These are phyloP conservation scores for Cephalopterus ornatus DNA, from an alignment of 2,113 vertebrate species.

Conservation along the genomic window DNA sequence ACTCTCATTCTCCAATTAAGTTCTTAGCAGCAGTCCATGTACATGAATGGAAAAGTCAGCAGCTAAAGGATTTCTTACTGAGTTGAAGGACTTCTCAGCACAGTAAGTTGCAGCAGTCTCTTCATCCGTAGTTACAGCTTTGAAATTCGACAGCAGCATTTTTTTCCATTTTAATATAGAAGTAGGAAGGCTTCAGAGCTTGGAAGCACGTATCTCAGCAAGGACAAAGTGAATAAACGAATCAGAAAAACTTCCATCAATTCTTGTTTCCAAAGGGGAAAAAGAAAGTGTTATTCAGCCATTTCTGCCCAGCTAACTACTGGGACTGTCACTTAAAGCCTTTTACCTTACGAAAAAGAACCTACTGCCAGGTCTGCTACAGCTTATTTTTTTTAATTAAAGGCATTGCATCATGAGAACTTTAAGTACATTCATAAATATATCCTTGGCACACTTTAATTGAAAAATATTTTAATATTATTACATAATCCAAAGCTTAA, in stretches of 20 bases:
- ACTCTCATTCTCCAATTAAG: not conserved
- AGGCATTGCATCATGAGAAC: not conserved
- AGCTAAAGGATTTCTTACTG: not conserved
- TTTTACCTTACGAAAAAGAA: not conserved
- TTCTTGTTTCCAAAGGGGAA: not conserved
- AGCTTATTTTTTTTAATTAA: not conserved
- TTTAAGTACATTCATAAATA: slow-evolving; percentile 8
- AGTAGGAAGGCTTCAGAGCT: not conserved
- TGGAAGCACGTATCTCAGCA: not conserved
- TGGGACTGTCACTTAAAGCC: not conserved
- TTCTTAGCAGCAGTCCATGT: not conserved
- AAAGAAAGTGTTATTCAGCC: not conserved
- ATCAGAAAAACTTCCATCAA: not conserved
- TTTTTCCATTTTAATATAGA: not conserved
- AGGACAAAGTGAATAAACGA: not conserved
- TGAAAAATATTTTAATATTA: slow-evolving; percentile 38
- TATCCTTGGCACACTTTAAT: not conserved
- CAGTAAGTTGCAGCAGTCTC: not conserved
- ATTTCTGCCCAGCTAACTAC: not conserved
- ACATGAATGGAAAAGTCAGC: not conserved
- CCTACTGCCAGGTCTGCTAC: not conserved
- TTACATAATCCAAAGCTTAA: slow-evolving; percentile 5
- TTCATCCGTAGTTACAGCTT: not conserved
- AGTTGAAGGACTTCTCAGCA: not conserved
- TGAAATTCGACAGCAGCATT: not conserved